A percentile compares a stretch with the other conserved stretches of the same genome.
Evolutionary conservation across 1,140 invertebrate genomes (phyloP).

Genomic region (Protaetia brevitarsis): DNA sequence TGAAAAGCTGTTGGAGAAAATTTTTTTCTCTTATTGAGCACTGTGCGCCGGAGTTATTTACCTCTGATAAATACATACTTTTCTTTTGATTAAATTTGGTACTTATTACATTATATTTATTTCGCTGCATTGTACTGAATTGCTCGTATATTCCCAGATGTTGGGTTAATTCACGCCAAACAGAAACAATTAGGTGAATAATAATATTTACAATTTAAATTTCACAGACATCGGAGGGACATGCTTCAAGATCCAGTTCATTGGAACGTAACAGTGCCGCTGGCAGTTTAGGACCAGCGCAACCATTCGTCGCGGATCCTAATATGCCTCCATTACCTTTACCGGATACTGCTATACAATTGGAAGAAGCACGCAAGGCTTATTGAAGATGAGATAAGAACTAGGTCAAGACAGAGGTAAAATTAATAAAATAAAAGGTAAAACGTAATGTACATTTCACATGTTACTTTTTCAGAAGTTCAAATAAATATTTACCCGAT

Average conservation of each 20-base stretch:
- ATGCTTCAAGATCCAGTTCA: constrained; percentile 54
- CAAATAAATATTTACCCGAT: constrained; percentile 46
- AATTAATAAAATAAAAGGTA: neutral
- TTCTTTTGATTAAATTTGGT: no score
- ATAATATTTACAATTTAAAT: no score
- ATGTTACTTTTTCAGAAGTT: constrained; percentile 20
- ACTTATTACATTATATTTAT: no score
- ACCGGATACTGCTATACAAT: constrained; percentile 67
- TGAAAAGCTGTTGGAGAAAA: no score
- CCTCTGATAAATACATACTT: no score
- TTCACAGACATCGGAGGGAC: constrained; percentile 29
- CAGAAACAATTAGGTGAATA: no score
- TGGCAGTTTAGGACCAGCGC: constrained; percentile 51
- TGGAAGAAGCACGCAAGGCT: constrained; percentile 74
- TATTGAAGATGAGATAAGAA: constrained; percentile 53
- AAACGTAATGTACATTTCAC: neutral
- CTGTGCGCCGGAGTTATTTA: no score
- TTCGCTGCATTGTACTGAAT: no score
- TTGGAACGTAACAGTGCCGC: constrained; percentile 55
- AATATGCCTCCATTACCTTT: constrained; percentile 63
- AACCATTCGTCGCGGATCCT: constrained; percentile 64
- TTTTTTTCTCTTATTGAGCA: no score
- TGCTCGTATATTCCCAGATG: no score
- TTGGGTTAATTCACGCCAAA: no score
- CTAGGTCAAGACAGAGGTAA: constrained; percentile 52